Percentiles rank a stretch among this genome's conserved stretches.
These are phyloP conservation scores for Thaleichthys pacificus DNA, from an alignment of 2,797 vertebrate species.

Conservation along the genomic window DNA sequence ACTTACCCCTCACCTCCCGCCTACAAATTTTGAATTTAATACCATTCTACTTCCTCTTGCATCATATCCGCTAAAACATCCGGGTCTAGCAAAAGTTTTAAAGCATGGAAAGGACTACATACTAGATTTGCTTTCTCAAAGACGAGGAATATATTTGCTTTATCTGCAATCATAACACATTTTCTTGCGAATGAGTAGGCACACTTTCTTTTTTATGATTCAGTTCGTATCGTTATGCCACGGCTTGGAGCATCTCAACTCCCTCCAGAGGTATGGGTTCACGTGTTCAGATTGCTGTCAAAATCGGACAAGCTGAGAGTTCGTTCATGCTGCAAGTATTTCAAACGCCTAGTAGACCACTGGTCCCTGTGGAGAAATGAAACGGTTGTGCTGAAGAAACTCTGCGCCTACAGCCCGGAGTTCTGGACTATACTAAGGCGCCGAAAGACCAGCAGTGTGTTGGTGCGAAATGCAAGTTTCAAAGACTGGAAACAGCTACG, in stretches of 20 bases:
- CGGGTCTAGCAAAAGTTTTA: not conserved
- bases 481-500: constrained; percentile 49
- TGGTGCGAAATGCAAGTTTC: constrained; percentile 37
- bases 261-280: constrained; percentile 54
- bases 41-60: not conserved
- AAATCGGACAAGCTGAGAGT: constrained; percentile 43
- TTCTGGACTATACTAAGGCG: constrained; percentile 55
- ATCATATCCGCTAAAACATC: not conserved
- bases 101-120: no score
- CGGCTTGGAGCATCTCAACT: constrained; percentile 24
- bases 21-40: not conserved
- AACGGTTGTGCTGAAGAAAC: constrained; percentile 39
- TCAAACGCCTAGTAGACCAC: constrained; percentile 52
- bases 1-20: not conserved
- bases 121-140: no score
- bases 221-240: not conserved
- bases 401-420: constrained; percentile 27
- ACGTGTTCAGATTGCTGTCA: constrained; percentile 47
- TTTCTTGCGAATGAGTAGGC: no score
- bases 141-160: no score
- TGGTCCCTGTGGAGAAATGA: constrained; percentile 45
- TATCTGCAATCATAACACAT: no score
- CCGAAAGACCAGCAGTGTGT: constrained; percentile 45
- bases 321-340: constrained; percentile 44
- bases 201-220: not conserved